Evolutionary conservation across 2,888 invertebrate species (phyloP).

Genomic region (Melanostoma scalare): DNA sequence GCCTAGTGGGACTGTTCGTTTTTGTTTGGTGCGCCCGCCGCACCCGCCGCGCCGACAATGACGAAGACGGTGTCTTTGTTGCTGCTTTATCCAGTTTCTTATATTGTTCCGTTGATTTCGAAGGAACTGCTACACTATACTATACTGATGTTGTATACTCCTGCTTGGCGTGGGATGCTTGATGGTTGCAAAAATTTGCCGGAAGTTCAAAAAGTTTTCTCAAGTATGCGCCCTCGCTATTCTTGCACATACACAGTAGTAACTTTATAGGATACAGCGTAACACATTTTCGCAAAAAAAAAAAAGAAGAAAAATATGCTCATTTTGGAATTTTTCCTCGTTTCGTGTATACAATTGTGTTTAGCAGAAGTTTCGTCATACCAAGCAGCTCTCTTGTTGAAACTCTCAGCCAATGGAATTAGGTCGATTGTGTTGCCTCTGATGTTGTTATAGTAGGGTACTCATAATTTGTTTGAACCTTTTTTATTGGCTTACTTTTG

Average conservation of each 20-base stretch:
- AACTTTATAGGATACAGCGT: conserved; percentile 48
- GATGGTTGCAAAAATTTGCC: conserved; percentile 58
- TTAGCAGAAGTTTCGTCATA: conserved; percentile 47
- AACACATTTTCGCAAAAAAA: conserved; percentile 55
- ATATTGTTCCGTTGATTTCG: conserved; percentile 8
- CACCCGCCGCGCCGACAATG: conserved; percentile 1
- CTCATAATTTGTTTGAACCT: conserved; percentile 51
- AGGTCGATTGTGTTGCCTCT: conserved; percentile 60
- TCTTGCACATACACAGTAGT: conserved; percentile 19
- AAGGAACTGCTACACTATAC: not conserved
- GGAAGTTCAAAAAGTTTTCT: conserved; percentile 69
- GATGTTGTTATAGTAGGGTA: conserved; percentile 31
- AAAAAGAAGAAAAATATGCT: conserved; percentile 33
- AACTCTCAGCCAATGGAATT: conserved; percentile 55
- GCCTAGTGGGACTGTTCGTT: conserved; percentile 22
- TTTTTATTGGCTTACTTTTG: conserved; percentile 46
- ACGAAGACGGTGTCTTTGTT: conserved; percentile 52
- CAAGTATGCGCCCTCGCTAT: conserved; percentile 49
- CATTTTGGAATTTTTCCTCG: conserved; percentile 57
- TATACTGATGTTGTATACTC: conserved; percentile 2
- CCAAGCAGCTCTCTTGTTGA: conserved; percentile 4
- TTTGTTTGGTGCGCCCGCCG: conserved; percentile 23
- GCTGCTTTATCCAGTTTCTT: conserved; percentile 35
- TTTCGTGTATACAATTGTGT: conserved; percentile 38
- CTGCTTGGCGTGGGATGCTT: conserved; percentile 3